These are phyloP conservation scores for Trissonchulus latispiculum DNA, from an alignment of 2,888 invertebrate species.

Conservation along the genomic window DNA sequence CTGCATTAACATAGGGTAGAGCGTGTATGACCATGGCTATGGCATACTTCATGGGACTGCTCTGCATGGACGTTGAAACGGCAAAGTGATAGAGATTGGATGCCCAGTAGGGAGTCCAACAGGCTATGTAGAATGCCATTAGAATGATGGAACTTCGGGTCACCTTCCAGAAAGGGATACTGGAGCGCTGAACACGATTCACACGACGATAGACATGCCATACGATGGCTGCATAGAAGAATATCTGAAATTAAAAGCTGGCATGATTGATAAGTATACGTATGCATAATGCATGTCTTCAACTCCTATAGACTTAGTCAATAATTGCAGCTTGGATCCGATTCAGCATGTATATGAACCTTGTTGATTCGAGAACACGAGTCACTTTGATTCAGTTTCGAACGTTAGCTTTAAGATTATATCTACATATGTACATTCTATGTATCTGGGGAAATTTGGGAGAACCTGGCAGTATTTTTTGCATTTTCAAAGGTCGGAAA, in stretches of 20 bases:
- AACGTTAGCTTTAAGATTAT: too few relatives aligned
- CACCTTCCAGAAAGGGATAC: constrained; percentile 4
- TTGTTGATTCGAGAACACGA: too few relatives aligned
- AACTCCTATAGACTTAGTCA: too few relatives aligned
- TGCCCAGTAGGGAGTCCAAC: constrained; percentile 9
- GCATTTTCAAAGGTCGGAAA: too few relatives aligned
- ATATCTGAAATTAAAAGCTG: background rate
- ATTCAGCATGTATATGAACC: too few relatives aligned
- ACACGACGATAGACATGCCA: background rate
- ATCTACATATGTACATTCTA: too few relatives aligned
- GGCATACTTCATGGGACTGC: background rate
- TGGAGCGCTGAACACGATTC: background rate
- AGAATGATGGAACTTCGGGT: constrained; percentile 20
- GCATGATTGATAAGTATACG: too few relatives aligned
- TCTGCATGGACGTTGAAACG: background rate
- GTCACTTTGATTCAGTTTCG: too few relatives aligned
- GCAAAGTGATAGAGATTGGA: background rate
- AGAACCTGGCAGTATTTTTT: too few relatives aligned
- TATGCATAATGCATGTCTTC: too few relatives aligned
- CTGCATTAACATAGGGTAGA: constrained; percentile 7
- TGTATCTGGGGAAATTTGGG: too few relatives aligned
- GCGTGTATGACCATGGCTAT: background rate
- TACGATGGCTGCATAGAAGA: background rate
- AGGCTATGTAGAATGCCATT: background rate
- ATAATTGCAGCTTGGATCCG: too few relatives aligned